A percentile compares a stretch with the other conserved stretches of the same genome.
phyloP scores from a whole-genome alignment of 2,797 vertebrate genomes.

The Muscicapa striata region DNA sequence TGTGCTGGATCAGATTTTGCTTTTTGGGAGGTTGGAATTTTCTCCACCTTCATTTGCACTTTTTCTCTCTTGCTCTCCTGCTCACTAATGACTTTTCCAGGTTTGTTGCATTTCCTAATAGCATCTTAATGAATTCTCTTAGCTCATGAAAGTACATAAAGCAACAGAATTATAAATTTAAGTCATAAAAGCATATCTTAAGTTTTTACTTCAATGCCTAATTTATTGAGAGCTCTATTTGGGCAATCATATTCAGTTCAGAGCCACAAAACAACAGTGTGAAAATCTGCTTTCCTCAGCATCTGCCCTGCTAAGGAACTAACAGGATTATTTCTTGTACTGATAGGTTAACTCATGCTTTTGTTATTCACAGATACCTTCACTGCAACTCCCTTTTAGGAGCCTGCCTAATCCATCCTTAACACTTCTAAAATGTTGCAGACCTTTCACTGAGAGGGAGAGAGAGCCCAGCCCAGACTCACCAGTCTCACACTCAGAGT shows the following conservation, averaged over 20 bases:
- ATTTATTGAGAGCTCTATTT: neutral
- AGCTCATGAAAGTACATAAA: neutral
- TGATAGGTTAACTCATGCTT: neutral
- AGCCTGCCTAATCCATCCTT: neutral
- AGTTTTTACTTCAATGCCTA: neutral
- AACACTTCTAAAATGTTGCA: neutral
- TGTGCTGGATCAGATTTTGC: slow-evolving; percentile 49
- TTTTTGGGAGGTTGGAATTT: neutral
- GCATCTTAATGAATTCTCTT: neutral
- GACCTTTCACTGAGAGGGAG: neutral
- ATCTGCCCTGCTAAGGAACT: neutral
- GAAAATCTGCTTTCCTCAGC: neutral
- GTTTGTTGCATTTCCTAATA: neutral
- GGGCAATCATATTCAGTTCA: neutral
- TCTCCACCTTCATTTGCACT: slow-evolving; percentile 5
- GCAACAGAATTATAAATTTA: neutral
- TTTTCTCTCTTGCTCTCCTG: neutral
- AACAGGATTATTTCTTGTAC: neutral
- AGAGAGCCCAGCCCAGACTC: neutral
- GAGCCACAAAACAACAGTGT: neutral
- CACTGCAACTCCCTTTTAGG: neutral
- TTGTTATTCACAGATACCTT: neutral
- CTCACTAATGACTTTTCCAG: neutral
- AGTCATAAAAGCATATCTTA: neutral
- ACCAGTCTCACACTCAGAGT: neutral